Base-by-base conservation (phyloP, 2,113 vertebrate species). In the Gymnarchus niloticus region DNA sequence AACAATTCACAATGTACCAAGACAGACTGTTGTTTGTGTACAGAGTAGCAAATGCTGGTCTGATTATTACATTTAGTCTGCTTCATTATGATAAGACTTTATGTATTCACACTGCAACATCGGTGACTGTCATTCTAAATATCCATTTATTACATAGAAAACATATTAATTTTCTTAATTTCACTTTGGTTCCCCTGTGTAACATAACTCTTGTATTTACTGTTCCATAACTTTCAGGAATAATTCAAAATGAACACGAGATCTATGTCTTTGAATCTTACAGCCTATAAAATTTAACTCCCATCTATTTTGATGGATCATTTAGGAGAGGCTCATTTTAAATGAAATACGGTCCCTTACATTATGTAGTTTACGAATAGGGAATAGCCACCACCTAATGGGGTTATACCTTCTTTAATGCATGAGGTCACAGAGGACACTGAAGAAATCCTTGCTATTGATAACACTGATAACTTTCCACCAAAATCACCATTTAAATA, bases 391-490 rank as follows among this genome's bases (percentile, higher is more conserved):
- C 57, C 59, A 83, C 17, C 80, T 85, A 89, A 89, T 83, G 84
- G 85, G 59, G 59, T 57, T 54, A 86, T 48, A 87, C 59, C 48
- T 84, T 48, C 83, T 85, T 65, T 83, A 83, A 87, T 83, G 87
- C 85, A 88, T 65, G 46, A 61, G 73, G 78, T 85, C 81, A 89
- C 73, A 65, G 54, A 81, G 73, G 73, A 88, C 80, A 76, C n/a
- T 9, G 76, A 48, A 65, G 48, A 52, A 84, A 83, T 84, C 52
- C 25, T 44, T 85, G 25, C 33, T 48, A 85, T 73, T 86, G 85
- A 85, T 41, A 69, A 81, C 81, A 88, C 89, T 84, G 84, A 89
- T 80, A 80, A 48, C 81, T 46, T 87, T 86, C 65, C 25, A 33
- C 23, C 73, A 57, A 76, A 84, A 85, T n/a, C n/a, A n/a, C n/a